A percentile compares a stretch with the other conserved stretches of the same genome.
Conservation (phyloP, 1,140 invertebrate species). For the Daktulosphaira vitifoliae region DNA sequence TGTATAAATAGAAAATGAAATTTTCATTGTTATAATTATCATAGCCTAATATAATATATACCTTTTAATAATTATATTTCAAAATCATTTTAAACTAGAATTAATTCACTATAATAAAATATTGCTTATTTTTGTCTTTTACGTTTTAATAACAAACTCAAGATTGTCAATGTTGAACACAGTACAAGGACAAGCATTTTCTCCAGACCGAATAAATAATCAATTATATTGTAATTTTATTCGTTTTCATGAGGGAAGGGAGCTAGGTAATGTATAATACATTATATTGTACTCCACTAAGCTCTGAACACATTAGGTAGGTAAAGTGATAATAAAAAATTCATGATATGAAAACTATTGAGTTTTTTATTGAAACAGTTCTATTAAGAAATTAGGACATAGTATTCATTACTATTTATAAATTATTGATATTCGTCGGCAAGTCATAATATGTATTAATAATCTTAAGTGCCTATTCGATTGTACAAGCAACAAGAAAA, state of each 20-base stretch:
- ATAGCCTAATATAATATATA: background rate
- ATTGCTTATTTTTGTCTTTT: constrained; percentile 23
- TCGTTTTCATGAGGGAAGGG: background rate
- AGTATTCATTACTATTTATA: background rate
- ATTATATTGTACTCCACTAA: background rate
- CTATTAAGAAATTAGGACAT: background rate
- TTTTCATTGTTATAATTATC: too few relatives aligned
- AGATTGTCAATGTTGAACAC: constrained; percentile 31
- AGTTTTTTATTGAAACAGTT: constrained; percentile 4
- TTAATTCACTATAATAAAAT: constrained; percentile 8
- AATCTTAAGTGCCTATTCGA: too few relatives aligned
- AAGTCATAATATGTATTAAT: too few relatives aligned
- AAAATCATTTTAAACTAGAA: too few relatives aligned
- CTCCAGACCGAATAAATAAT: background rate
- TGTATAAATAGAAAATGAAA: background rate
- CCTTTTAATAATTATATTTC: too few relatives aligned
- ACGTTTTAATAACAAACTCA: background rate
- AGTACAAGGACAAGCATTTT: constrained; percentile 11
- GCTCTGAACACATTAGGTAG: constrained; percentile 30
- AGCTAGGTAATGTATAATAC: background rate
- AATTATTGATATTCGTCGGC: too few relatives aligned
- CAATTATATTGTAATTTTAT: background rate
- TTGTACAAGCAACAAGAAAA: too few relatives aligned
- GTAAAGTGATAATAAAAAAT: background rate
- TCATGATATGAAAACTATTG: constrained; percentile 28